Evolutionary conservation across 1,140 invertebrate genomes (phyloP).

Genomic region (Drosophila serrata): DNA sequence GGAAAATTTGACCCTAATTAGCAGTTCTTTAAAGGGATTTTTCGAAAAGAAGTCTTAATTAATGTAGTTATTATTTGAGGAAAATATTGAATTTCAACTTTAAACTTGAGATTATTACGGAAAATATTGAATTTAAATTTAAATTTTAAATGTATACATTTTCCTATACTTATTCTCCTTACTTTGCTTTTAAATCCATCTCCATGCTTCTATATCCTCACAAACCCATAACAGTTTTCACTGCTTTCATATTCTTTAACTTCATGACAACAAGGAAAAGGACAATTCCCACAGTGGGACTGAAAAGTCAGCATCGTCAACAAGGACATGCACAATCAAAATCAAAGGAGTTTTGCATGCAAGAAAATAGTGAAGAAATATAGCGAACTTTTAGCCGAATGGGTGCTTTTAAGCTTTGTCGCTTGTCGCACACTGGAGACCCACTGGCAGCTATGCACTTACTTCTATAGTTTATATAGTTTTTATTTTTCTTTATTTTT

Average conservation of each 20-base stretch:
- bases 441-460: conserved; percentile 46
- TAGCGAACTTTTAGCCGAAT: conserved; percentile 15
- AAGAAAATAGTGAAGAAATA: not conserved
- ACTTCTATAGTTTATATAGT: conserved; percentile 1
- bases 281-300: conserved; percentile 40
- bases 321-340: conserved; percentile 49
- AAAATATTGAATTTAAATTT: not conserved
- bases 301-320: conserved; percentile 11
- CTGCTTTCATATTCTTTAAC: conserved; percentile 4
- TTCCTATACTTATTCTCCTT: not conserved
- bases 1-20: conserved; percentile 14
- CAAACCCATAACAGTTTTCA: not conserved
- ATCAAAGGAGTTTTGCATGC: conserved; percentile 54
- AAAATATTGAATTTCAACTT: no score
- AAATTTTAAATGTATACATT: not conserved
- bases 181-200: not conserved
- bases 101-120: not conserved
- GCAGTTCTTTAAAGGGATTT: not conserved
- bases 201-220: no score
- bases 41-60: not conserved
- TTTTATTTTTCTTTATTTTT: not conserved
- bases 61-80: not conserved
- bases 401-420: conserved; percentile 70
- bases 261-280: conserved; percentile 42
- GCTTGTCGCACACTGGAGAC: conserved; percentile 59